These are phyloP conservation scores for Maniola jurtina DNA, from an alignment of 1,140 invertebrate species.

Conservation along the genomic window DNA sequence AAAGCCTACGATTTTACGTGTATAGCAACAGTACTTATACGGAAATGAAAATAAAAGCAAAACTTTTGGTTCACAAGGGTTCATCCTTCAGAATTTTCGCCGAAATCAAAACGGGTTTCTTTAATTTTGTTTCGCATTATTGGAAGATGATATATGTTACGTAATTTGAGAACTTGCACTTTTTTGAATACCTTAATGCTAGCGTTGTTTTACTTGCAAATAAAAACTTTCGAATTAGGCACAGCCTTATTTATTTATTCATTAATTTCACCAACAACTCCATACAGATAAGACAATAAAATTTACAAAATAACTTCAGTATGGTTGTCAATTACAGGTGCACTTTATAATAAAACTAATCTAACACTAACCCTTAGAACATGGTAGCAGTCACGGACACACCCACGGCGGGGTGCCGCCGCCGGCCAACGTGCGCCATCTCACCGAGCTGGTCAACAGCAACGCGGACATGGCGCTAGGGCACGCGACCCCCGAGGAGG, in stretches of 20 bases:
- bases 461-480: constrained; percentile 71
- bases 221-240: not conserved
- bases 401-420: constrained; percentile 84
- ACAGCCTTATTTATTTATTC: too few species aligned
- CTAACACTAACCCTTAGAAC: constrained; percentile 86
- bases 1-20: not conserved
- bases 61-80: constrained; percentile 24
- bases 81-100: constrained; percentile 25
- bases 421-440: constrained; percentile 61
- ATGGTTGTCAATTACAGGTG: too few species aligned
- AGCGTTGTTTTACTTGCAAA: constrained; percentile 1
- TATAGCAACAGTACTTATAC: constrained; percentile 7
- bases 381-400: constrained; percentile 87
- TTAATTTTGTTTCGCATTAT: constrained; percentile 17
- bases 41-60: constrained; percentile 3
- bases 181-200: constrained; percentile 9
- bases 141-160: not conserved
- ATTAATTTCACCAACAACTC: too few species aligned
- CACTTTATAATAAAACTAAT: too few species aligned
- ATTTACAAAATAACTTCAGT: too few species aligned
- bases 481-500: constrained; percentile 83
- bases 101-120: constrained; percentile 27
- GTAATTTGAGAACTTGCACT: constrained; percentile 14
- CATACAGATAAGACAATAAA: too few species aligned
- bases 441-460: constrained; percentile 69